Base-by-base conservation (phyloP, 2,888 invertebrate genomes). In the Fragum sueziense region DNA sequence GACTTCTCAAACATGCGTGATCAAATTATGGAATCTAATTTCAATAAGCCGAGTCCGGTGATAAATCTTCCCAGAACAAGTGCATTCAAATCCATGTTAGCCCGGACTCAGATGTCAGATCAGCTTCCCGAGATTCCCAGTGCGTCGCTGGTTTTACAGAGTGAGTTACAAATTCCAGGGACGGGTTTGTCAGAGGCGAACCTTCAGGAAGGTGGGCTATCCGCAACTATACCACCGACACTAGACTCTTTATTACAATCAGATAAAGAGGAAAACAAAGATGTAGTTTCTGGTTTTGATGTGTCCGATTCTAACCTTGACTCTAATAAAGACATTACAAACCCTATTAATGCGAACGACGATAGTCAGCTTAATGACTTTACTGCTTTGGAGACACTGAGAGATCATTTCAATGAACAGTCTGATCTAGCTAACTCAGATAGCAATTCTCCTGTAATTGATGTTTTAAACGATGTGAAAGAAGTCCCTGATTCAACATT, bases 111-210 rank as follows among this genome's bases (percentile, higher is more conserved):
- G 29, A 69, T 79, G 51, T 74, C 76, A 2, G 79, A 79, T 22
- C 72, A 74, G 14, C 68, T 80, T 17, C 61, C 76, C 6, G 80
- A 71, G 27, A 37, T 84, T 14, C 76, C 76, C 0, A 68, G 74
- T 25, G 29, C 78, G 6, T 59, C 77, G 34, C n/a, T 80, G 1
- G 84, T 78, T 22, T 31, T 84, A 22, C 78, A 74, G 52, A 76
- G 79, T 52, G 69, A 65, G 17, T 76, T 70, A 2, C 79, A 79
- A 41, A 71, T 81, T 29, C 76, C 84, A 6, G 84, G 80, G 2
- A 73, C 74, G 0, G 80, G 80, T 1, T 34, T 71, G 20, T 57
- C 71, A 3, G 84, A 76, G 3, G 51, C 76, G 14, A 81, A 84
- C 54, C 59, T 77, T 9, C 79, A 84, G 47, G 51, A 27, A 41